Evolutionary conservation across 2,797 vertebrate species (phyloP).

Genomic region (Centroberyx gerrardi): DNA sequence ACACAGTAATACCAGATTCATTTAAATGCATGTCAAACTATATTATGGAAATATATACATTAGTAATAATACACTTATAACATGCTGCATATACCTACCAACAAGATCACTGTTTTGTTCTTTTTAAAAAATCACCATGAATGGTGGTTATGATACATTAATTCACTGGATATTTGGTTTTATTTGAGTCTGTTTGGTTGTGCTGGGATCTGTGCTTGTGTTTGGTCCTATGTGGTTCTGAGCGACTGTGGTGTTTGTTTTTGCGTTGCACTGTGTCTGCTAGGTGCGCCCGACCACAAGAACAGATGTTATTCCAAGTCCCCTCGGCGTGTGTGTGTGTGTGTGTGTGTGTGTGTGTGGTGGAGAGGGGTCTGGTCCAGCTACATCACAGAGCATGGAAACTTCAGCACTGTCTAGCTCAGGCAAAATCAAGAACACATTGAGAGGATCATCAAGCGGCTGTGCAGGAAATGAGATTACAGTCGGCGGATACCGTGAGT

Average conservation of each 20-base stretch:
- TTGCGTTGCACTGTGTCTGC: constrained; percentile 4
- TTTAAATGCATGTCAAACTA: too few species aligned
- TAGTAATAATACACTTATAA: too few species aligned
- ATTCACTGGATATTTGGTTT: not conserved
- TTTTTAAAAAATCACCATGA: not conserved
- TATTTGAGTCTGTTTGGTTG: not conserved
- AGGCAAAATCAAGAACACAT: constrained; percentile 17
- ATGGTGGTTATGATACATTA: not conserved
- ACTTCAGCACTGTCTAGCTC: constrained; percentile 8
- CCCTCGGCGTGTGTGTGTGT: not conserved
- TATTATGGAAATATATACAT: too few species aligned
- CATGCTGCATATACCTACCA: too few species aligned
- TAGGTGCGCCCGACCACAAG: constrained; percentile 14
- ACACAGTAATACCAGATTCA: too few species aligned
- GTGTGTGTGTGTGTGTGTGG: constrained; percentile 10
- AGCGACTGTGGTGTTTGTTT: constrained; percentile 10
- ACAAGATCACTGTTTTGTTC: not conserved
- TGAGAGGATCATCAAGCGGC: constrained; percentile 13
- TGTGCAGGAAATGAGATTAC: constrained; percentile 30
- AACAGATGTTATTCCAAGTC: constrained; percentile 22
- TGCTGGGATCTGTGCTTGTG: not conserved
- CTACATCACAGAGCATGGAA: not conserved
- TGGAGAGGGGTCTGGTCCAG: not conserved
- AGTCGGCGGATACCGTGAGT: constrained; percentile 11
- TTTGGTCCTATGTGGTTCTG: not conserved